Conservation (phyloP, 2,888 invertebrate genomes). For the Cheilosia urbana region DNA sequence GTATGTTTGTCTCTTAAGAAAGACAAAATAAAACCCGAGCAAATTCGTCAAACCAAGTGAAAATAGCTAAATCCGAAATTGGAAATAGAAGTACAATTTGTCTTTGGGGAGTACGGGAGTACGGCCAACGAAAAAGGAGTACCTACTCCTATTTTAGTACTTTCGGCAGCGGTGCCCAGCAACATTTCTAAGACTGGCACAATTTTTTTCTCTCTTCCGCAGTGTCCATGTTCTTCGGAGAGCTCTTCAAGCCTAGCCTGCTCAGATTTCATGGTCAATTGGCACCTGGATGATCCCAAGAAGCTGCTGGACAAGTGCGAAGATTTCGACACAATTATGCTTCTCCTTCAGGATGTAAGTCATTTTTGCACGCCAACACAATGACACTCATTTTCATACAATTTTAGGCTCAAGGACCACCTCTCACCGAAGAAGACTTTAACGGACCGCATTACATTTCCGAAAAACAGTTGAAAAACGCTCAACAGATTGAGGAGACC, state of each 20-base stretch:
- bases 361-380: too few species aligned
- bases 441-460: constrained; percentile 68
- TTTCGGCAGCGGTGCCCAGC: too few species aligned
- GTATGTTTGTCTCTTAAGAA: too few species aligned
- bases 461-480: constrained; percentile 56
- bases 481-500: constrained; percentile 51
- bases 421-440: constrained; percentile 54
- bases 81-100: too few species aligned
- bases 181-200: background rate
- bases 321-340: constrained; percentile 77
- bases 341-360: constrained; percentile 75
- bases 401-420: constrained; percentile 9
- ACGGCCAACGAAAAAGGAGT: too few species aligned
- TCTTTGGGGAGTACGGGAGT: too few species aligned
- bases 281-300: constrained; percentile 50
- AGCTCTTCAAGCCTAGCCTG: constrained; percentile 4
- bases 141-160: too few species aligned
- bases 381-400: background rate
- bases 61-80: too few species aligned
- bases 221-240: constrained; percentile 9
- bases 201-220: background rate
- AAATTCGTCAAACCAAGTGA: too few species aligned
- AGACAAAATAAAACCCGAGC: too few species aligned
- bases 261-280: constrained; percentile 45
- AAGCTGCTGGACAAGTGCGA: constrained; percentile 61